These are phyloP conservation scores for Sarcophaga subvicina DNA, from an alignment of 2,888 invertebrate genomes.

Conservation along the genomic window DNA sequence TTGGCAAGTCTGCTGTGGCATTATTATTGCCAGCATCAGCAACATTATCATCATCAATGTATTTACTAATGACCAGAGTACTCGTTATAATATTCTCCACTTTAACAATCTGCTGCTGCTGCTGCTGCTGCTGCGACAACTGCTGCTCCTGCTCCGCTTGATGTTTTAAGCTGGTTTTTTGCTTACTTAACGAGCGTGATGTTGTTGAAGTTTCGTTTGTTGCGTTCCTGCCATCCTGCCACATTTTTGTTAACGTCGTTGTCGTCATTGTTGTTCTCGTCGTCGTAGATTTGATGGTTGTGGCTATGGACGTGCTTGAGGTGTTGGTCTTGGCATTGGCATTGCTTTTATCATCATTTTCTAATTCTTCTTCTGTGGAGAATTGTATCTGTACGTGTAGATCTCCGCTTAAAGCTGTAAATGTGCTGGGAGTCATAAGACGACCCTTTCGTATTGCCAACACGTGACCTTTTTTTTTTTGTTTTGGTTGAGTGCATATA, in stretches of 20 bases:
- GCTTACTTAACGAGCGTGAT: slow-evolving; percentile 46
- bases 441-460: slow-evolving; percentile 81
- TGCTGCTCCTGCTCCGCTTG: neutral
- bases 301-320: slow-evolving; percentile 55
- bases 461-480: slow-evolving; percentile 80
- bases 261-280: slow-evolving; percentile 43
- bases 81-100: slow-evolving; percentile 77
- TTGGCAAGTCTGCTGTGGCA: slow-evolving; percentile 81
- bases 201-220: slow-evolving; percentile 53
- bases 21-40: slow-evolving; percentile 71
- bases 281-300: slow-evolving; percentile 53
- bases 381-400: slow-evolving; percentile 87
- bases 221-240: neutral
- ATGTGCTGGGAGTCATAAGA: slow-evolving; percentile 88
- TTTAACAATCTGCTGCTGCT: slow-evolving; percentile 40
- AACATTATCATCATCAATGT: slow-evolving; percentile 76
- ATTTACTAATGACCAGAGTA: slow-evolving; percentile 80
- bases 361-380: slow-evolving; percentile 69
- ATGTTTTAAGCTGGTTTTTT: no score
- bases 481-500: slow-evolving; percentile 43
- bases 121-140: slow-evolving; percentile 60
- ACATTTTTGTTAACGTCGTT: slow-evolving; percentile 10
- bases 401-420: slow-evolving; percentile 91
- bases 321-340: slow-evolving; percentile 43
- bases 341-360: slow-evolving; percentile 49